Evolutionary conservation across 2,888 invertebrate genomes (phyloP), one percentile per base, ranked within the genome.

Genomic region (Heliconius aoede): DNA sequence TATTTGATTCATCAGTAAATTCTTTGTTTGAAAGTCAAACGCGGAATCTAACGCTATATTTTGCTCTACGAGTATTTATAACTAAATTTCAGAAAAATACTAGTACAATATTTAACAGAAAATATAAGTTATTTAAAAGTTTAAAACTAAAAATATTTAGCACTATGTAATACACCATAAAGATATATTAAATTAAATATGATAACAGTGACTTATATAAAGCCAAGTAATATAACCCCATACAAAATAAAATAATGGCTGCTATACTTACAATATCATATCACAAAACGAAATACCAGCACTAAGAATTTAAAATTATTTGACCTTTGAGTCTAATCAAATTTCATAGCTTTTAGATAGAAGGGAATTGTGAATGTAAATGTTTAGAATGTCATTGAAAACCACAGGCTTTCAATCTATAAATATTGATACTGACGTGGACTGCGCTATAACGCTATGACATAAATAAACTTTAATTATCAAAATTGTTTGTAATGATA

Each of bases 261-360:
- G 24, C 36, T 30, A 55, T 8, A 30, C 24, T n/a, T 32, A 69
- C 30, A 69, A 55, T 69, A 30, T 69, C 5, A n/a, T 51, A 46
- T 28, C 15, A 69, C 30, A 15, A 69, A n/a, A 55, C 30, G 21
- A 55, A 79, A 74, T 73, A 76, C 65, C 65, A 51, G 73, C 67
- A 62, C 71, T 36, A 67, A 62, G 65, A 78, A 60, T 72, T 60
- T 40, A 58, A 68, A 68, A 71, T 36, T 60, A 71, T 55, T 68
- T 76, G 68, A 76, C 74, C 76, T 76, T 79, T 77, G 73, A 74
- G 60, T 72, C 24, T 69, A 74, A 69, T 78, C 69, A 72, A 64
- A 69, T 74, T 72, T 74, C 62, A 55, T 73, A 61, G 46, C 61
- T 51, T 65, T 74, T 58, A 55, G 62, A 65, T 36, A 8, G 46